Conservation (phyloP, 2,113 vertebrate species). For the Trinectes maculatus region DNA sequence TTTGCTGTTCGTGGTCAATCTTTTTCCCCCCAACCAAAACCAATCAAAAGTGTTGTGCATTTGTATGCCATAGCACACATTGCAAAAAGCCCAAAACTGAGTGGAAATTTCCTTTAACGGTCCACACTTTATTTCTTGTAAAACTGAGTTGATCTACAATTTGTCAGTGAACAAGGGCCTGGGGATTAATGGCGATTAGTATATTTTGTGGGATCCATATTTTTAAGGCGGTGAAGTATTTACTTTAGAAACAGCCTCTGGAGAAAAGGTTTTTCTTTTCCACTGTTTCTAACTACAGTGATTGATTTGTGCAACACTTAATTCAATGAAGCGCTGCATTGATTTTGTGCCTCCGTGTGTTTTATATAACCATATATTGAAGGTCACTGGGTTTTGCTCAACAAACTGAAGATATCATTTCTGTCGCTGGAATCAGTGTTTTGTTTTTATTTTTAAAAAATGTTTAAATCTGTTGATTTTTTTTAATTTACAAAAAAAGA, state of each 20-base stretch:
- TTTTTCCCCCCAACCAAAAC: conserved; percentile 31
- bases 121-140: conserved; percentile 41
- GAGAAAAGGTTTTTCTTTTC: no score
- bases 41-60: conserved; percentile 10
- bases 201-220: background rate
- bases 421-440: no score
- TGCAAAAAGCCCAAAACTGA: conserved; percentile 17
- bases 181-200: background rate
- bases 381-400: no score
- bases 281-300: background rate
- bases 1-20: conserved; percentile 34
- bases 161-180: conserved; percentile 19
- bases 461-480: no score
- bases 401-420: no score
- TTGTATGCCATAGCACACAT: conserved; percentile 39
- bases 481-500: no score
- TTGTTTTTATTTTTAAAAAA: no score
- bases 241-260: no score
- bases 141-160: conserved; percentile 49
- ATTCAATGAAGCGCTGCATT: no score
- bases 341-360: no score
- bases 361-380: no score
- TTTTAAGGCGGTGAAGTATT: background rate
- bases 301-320: no score
- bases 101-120: conserved; percentile 50